These are phyloP conservation scores for Muscidifurax raptorellus DNA, from an alignment of 1,140 invertebrate species.

Conservation along the genomic window DNA sequence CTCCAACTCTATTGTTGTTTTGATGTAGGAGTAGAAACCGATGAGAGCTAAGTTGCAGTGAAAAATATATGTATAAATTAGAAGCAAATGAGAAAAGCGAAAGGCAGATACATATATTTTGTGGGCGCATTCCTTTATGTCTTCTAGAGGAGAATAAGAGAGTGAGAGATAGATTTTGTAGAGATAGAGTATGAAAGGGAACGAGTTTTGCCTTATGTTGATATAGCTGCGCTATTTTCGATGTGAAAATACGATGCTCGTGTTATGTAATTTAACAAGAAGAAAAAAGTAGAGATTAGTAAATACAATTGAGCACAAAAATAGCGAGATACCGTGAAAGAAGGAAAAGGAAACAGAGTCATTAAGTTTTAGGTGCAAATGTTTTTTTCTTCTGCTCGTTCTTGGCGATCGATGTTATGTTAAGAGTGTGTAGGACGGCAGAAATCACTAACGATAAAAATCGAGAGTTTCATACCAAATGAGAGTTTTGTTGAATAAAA, in stretches of 20 bases:
- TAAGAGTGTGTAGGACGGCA: not conserved
- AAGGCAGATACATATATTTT: conserved; percentile 33
- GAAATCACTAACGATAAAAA: conserved; percentile 17
- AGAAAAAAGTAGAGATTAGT: conserved; percentile 18
- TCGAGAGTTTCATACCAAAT: conserved; percentile 36
- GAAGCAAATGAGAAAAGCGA: conserved; percentile 14
- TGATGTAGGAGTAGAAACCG: conserved; percentile 26
- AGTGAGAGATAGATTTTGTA: conserved; percentile 14
- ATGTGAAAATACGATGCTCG: conserved; percentile 41
- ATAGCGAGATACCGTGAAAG: not conserved
- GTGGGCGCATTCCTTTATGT: conserved; percentile 45
- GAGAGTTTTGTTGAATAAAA: conserved; percentile 45
- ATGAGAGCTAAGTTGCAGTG: conserved; percentile 12
- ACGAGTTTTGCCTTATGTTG: conserved; percentile 44
- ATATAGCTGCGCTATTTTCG: conserved; percentile 47
- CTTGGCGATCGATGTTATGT: conserved; percentile 12
- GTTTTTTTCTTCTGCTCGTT: conserved; percentile 42
- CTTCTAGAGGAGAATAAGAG: conserved; percentile 14
- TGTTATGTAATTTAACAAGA: conserved; percentile 41
- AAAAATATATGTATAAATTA: not conserved
- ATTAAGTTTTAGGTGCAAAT: conserved; percentile 47
- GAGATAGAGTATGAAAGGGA: conserved; percentile 26
- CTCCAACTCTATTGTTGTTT: conserved; percentile 28
- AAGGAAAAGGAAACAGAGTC: conserved; percentile 31
- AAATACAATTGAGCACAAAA: not conserved